These are phyloP conservation scores for Apodemia hepburni DNA, from an alignment of 2,888 invertebrate genomes.

Conservation along the genomic window DNA sequence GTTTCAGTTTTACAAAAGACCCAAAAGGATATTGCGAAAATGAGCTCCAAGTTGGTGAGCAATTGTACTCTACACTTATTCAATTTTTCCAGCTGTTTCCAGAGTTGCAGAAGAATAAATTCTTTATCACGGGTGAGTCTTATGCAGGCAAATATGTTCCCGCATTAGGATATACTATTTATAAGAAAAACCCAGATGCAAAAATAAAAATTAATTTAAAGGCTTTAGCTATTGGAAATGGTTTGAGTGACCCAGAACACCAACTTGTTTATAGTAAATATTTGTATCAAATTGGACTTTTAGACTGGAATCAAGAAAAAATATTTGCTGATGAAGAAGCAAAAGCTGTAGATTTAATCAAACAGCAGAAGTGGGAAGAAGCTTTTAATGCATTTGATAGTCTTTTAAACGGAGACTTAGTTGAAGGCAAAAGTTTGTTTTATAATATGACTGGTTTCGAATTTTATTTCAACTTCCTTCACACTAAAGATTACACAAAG, in stretches of 20 bases:
- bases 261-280: constrained; percentile 89
- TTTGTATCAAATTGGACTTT: constrained; percentile 87
- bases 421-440: constrained; percentile 80
- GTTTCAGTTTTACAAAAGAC: constrained; percentile 92
- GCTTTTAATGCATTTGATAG: constrained; percentile 87
- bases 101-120: constrained; percentile 85
- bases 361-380: constrained; percentile 81
- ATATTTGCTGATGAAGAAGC: constrained; percentile 82
- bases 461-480: constrained; percentile 87
- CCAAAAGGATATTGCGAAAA: constrained; percentile 89
- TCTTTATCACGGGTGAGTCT: constrained; percentile 94
- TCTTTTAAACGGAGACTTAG: constrained; percentile 85
- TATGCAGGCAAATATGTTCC: constrained; percentile 91
- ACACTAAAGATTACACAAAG: constrained; percentile 52
- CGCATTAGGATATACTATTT: constrained; percentile 87
- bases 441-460: constrained; percentile 87
- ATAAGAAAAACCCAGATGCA: constrained; percentile 80
- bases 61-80: constrained; percentile 86
- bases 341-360: constrained; percentile 80
- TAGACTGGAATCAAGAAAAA: constrained; percentile 82
- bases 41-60: constrained; percentile 89
- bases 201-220: constrained; percentile 86
- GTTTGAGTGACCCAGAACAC: constrained; percentile 88
- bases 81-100: constrained; percentile 94
- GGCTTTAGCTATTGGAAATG: constrained; percentile 89